A percentile compares a stretch with the other conserved stretches of the same genome.
These are phyloP conservation scores for Cantharis nigra DNA, from an alignment of 2,888 invertebrate genomes.

Conservation along the genomic window DNA sequence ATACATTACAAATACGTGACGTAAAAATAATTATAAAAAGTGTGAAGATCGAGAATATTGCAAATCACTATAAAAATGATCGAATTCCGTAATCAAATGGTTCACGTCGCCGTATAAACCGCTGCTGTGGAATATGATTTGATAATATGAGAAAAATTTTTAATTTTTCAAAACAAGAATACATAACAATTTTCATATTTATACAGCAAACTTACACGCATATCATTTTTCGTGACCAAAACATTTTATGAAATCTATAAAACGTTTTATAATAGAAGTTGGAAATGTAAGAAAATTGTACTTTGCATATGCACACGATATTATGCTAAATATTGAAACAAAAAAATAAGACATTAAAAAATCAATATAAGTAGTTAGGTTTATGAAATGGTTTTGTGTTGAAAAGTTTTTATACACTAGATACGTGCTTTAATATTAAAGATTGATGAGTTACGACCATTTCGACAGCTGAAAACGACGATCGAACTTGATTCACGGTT, in stretches of 20 bases:
- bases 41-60: too few species aligned
- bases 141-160: background rate
- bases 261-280: background rate
- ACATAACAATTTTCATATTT: background rate
- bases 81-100: too few species aligned
- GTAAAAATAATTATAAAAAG: too few species aligned
- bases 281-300: background rate
- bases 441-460: constrained; percentile 1
- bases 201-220: background rate
- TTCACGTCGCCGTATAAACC: background rate
- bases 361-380: background rate
- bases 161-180: too few species aligned
- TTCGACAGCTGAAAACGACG: background rate
- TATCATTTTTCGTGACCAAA: background rate
- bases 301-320: background rate
- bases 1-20: background rate
- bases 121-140: too few species aligned
- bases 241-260: background rate
- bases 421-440: background rate
- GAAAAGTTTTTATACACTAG: background rate
- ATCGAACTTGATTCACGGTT: background rate
- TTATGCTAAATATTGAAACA: background rate
- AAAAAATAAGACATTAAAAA: background rate
- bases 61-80: too few species aligned
- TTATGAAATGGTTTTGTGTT: background rate